A percentile compares a stretch with the other conserved stretches of the same genome.
Conservation (phyloP, 2,113 vertebrate species). For the Gallinago paraguaiae region DNA sequence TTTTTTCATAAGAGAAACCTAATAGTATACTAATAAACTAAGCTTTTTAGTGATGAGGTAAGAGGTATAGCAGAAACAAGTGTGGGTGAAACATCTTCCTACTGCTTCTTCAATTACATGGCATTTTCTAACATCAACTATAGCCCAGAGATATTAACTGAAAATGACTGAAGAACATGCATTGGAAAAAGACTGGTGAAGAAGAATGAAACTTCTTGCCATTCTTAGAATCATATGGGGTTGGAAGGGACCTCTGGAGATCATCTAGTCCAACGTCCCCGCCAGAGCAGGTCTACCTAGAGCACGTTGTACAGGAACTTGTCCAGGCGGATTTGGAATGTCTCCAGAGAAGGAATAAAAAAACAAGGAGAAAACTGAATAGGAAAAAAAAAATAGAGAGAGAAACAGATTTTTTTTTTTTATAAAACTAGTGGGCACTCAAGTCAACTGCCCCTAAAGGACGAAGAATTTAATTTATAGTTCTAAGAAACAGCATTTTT, state of each 20-base stretch:
- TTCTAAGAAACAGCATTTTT: background rate
- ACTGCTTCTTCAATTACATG: background rate
- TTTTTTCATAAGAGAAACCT: background rate
- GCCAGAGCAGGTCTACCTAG: no score
- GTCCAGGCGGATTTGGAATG: no score
- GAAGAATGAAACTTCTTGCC: background rate
- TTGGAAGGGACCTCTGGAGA: no score
- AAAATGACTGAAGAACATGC: background rate
- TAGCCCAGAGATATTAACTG: background rate
- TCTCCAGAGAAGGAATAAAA: no score
- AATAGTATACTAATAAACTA: background rate
- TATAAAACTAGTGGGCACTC: background rate
- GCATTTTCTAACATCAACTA: background rate
- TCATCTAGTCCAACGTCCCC: no score
- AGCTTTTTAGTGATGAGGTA: background rate
- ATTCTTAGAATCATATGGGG: background rate
- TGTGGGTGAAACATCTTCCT: background rate
- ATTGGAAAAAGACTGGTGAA: background rate
- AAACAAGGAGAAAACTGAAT: background rate
- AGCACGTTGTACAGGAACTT: no score
- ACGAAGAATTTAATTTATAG: conserved; percentile 8
- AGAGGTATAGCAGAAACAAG: background rate
- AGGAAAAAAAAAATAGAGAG: background rate
- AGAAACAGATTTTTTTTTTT: background rate
- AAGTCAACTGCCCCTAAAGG: background rate